Percentiles rank a stretch among this genome's conserved stretches.
phyloP scores from a whole-genome alignment of 2,888 invertebrate genomes.

The Fragum whitleyi region DNA sequence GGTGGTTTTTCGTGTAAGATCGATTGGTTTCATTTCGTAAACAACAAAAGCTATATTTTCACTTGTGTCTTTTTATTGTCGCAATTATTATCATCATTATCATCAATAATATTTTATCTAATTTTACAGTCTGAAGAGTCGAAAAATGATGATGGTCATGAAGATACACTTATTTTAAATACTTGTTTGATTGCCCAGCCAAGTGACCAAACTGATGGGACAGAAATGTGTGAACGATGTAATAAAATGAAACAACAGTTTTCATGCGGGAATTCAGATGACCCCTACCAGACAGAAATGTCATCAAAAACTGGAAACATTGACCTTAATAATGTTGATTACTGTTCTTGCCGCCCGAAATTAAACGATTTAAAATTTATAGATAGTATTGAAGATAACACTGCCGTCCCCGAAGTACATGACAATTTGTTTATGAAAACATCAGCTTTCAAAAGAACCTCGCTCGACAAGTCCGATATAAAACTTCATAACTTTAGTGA shows the following conservation, averaged over 20 bases:
- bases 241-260: background rate
- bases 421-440: background rate
- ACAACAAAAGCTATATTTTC: too few relatives aligned
- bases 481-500: background rate
- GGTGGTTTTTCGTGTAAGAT: too few relatives aligned
- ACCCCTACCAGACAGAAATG: background rate
- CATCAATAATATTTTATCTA: too few relatives aligned
- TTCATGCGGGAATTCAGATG: background rate
- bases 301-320: background rate
- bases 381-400: constrained; percentile 7
- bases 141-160: too few relatives aligned
- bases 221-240: background rate
- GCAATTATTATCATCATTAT: too few relatives aligned
- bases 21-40: too few relatives aligned
- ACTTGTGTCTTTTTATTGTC: too few relatives aligned
- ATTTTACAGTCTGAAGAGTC: too few relatives aligned
- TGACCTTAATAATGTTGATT: background rate
- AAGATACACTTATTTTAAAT: too few relatives aligned
- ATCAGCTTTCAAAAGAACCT: background rate
- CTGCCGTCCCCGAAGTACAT: background rate
- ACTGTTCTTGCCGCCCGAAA: background rate
- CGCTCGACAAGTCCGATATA: background rate
- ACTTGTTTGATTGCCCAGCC: background rate
- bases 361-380: background rate
- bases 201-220: background rate